These are phyloP conservation scores for Venturia canescens DNA, from an alignment of 1,140 invertebrate species.

Conservation along the genomic window DNA sequence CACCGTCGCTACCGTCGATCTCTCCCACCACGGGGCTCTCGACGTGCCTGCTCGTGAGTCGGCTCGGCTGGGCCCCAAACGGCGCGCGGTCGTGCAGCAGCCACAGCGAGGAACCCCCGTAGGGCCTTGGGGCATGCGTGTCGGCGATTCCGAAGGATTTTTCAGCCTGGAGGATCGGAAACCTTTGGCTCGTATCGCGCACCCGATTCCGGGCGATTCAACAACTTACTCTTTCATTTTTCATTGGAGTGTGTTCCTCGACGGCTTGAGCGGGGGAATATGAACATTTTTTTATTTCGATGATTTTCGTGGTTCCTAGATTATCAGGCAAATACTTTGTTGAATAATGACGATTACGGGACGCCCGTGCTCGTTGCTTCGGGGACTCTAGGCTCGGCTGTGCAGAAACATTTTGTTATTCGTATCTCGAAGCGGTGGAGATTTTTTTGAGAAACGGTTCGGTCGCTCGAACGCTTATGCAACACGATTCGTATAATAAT, in stretches of 20 bases:
- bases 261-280: too few relatives aligned
- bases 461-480: too few relatives aligned
- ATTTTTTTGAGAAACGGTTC: too few relatives aligned
- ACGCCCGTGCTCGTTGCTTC: too few relatives aligned
- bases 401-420: too few relatives aligned
- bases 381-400: too few relatives aligned
- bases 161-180: neutral
- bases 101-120: constrained; percentile 46
- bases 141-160: constrained; percentile 49
- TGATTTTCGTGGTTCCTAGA: too few relatives aligned
- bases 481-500: too few relatives aligned
- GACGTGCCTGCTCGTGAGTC: constrained; percentile 28
- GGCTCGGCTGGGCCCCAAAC: constrained; percentile 20
- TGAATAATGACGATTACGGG: too few relatives aligned
- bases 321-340: too few relatives aligned
- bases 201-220: neutral
- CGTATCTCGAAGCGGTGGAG: too few relatives aligned
- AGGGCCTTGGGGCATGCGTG: constrained; percentile 53
- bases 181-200: neutral
- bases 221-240: neutral
- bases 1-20: constrained; percentile 22
- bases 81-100: constrained; percentile 41
- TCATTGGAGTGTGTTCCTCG: neutral
- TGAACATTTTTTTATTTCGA: too few relatives aligned
- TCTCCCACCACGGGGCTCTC: neutral